Conservation (phyloP, 2,113 vertebrate genomes). For the Noctilio leporinus region DNA sequence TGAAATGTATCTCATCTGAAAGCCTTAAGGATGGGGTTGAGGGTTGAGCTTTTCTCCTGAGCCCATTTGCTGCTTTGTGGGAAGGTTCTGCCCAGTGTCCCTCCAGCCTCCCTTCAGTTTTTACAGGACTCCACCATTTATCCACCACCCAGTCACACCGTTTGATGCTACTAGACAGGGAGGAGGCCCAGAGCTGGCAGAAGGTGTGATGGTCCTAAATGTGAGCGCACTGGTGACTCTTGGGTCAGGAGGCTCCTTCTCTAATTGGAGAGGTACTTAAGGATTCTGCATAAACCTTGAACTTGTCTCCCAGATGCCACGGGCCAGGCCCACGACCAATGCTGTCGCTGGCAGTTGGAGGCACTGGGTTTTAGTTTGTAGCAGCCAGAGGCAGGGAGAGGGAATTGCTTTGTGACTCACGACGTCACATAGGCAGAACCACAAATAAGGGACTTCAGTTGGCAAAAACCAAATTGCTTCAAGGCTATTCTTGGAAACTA, state of each 20-base stretch:
- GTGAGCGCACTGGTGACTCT: not conserved
- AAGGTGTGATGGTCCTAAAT: not conserved
- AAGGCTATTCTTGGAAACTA: conserved; percentile 74
- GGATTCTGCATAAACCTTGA: not conserved
- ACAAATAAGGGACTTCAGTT: conserved; percentile 74
- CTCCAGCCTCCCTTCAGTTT: not conserved
- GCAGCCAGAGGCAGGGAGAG: not conserved
- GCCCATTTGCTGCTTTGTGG: not conserved
- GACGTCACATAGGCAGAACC: conserved; percentile 59
- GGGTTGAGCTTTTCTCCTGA: not conserved
- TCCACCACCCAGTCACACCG: not conserved
- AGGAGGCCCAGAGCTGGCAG: not conserved
- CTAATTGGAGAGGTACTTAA: not conserved
- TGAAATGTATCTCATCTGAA: not conserved
- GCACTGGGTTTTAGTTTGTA: not conserved
- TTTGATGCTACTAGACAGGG: not conserved
- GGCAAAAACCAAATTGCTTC: conserved; percentile 75
- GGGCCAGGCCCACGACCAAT: not conserved
- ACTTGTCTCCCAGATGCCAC: not conserved
- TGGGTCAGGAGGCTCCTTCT: not conserved
- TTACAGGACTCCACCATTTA: not conserved
- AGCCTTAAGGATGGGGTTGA: not conserved
- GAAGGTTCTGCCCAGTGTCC: not conserved
- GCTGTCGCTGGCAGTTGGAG: not conserved
- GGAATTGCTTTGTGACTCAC: conserved; percentile 63